These are phyloP conservation scores for Arge pagana DNA, from an alignment of 2,888 invertebrate species.

Conservation along the genomic window DNA sequence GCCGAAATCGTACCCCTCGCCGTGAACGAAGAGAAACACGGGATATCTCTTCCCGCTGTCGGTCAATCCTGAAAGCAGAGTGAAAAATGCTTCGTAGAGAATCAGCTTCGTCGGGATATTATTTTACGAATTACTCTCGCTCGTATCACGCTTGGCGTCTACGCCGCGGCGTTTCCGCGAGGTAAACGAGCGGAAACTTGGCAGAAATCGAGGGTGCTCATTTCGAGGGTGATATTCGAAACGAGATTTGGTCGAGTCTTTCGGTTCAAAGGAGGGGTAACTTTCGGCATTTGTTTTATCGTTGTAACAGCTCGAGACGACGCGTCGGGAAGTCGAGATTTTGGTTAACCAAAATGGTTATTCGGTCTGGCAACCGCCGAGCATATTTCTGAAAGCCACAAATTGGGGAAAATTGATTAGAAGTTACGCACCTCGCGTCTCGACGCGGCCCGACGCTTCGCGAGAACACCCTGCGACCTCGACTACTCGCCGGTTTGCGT, in stretches of 20 bases:
- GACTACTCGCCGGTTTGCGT: too few species aligned
- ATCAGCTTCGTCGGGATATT: slow-evolving; percentile 2
- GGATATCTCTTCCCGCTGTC: slow-evolving; percentile 63
- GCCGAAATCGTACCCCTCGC: slow-evolving; percentile 83
- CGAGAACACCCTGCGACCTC: too few species aligned
- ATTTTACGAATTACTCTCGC: slow-evolving; percentile 9
- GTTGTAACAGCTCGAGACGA: slow-evolving; percentile 1
- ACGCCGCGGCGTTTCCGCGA: too few species aligned
- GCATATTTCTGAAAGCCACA: slow-evolving; percentile 9
- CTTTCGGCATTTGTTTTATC: not conserved
- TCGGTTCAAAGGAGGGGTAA: not conserved
- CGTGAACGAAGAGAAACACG: slow-evolving; percentile 83
- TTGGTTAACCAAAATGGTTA: too few species aligned
- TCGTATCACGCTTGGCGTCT: slow-evolving; percentile 17
- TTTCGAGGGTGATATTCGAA: not conserved
- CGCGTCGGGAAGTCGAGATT: too few species aligned
- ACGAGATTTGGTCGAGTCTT: not conserved
- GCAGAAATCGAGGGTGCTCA: too few species aligned
- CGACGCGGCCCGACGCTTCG: too few species aligned
- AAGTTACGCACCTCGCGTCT: slow-evolving; percentile 3
- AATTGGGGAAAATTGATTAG: slow-evolving; percentile 13
- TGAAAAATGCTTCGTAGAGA: slow-evolving; percentile 2
- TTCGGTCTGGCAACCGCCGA: too few species aligned
- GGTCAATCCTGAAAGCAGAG: slow-evolving; percentile 43
- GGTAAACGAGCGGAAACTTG: too few species aligned